Base-by-base conservation (phyloP, 1,140 invertebrate genomes). In the Ostrea denselamellosa region DNA sequence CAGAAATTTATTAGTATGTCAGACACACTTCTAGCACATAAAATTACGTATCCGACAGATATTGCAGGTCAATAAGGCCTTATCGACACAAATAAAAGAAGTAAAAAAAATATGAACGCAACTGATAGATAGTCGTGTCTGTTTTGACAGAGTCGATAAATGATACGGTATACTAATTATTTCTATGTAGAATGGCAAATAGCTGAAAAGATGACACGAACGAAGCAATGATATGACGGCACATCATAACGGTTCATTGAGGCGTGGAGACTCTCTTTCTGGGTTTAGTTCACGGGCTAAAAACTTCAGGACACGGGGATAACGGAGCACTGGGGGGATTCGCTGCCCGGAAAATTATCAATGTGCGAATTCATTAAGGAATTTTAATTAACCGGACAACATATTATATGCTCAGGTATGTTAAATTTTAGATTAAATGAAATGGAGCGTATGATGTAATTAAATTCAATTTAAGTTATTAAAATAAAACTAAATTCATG, bases 101-200 rank as follows among this genome's bases (percentile, higher is more conserved):
- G n/a, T 8, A 22, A 34, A 77, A 77, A 62, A 62, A 62, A 17
- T 28, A 25, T 25, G 25, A 77, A 34, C 68, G 28, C 10, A 77
- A 62, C 17, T 62, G 25, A 77, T 77, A 77, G 68, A 8, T 12
- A 77, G 68, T 77, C 68, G 68, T 77, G 68, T 25, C 25, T 25
- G 7, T 28, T 25, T 28, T 77, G 68, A 77, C 68, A 77, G 68
- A 28, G 68, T 77, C 68, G 68, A 77, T 77, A 77, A 77, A 77
- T 77, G 68, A 77, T 77, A 77, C 10, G 68, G 68, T 77, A 77
- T 22, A 77, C 68, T 77, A 77, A 77, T 77, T 77, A 77, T 77
- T 77, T 77, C 68, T 77, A 34, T 77, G 68, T 77, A 22, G 68
- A 77, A 77, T 77, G 68, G 68, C 68, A 77, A 77, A 77, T 77